phyloP scores from a whole-genome alignment of 2,113 vertebrate species.

The Lynx canadensis region DNA sequence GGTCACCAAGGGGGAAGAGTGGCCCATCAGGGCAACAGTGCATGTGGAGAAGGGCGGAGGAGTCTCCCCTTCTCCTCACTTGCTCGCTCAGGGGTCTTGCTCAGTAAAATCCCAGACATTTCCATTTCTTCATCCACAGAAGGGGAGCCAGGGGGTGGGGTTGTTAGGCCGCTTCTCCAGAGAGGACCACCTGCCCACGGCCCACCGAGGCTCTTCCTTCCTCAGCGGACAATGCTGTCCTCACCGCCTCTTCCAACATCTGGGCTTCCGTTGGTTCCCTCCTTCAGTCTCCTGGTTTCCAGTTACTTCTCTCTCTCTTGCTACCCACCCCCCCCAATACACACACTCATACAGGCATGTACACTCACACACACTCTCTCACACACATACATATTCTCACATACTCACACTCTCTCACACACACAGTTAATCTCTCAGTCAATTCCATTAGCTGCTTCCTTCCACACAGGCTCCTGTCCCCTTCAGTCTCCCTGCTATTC shows the following conservation, averaged over 20 bases:
- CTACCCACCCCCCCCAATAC: neutral
- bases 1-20: neutral
- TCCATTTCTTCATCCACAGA: neutral
- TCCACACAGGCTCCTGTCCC: neutral
- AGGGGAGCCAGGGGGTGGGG: neutral
- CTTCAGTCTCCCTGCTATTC: neutral
- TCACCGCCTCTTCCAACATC: neutral
- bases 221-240: neutral
- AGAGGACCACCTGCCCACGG: rapidly evolving
- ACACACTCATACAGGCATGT: neutral
- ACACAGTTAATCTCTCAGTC: neutral
- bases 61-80: neutral
- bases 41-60: neutral
- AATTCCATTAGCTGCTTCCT: neutral
- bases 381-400: neutral
- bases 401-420: neutral
- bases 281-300: neutral
- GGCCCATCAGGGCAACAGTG: neutral
- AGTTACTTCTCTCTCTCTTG: neutral
- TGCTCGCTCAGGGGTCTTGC: neutral
- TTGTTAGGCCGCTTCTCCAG: neutral
- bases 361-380: neutral
- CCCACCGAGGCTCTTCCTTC: neutral
- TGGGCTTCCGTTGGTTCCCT: neutral
- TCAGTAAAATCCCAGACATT: neutral